Base-by-base conservation (phyloP, 2,113 vertebrate species). In the Alouatta palliata region DNA sequence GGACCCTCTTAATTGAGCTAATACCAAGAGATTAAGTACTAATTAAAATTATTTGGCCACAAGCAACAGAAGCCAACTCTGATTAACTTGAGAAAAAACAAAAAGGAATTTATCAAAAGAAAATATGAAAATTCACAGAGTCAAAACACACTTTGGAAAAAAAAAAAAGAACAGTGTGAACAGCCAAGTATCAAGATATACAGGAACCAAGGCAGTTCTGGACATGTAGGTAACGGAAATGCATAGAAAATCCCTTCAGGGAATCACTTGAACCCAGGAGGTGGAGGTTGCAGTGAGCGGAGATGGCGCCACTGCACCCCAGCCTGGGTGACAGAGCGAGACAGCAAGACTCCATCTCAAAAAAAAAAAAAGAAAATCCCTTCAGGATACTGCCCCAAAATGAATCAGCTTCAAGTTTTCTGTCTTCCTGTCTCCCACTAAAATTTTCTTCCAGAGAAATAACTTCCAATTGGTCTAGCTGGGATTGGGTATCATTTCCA, bases 51-150 rank as follows among this genome's bases (percentile, higher is more conserved):
- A 11, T 91, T 76, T 77, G 71, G 30, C 32, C 92, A 68, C 3
- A 81, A 94, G 45, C 58, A 82, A 81, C 23, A 61, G 64, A 82
- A 82, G 64, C 45, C 52, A 75, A 56, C 49, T 82, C 56, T 86
- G 54, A 47, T 30, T 79, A 80, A 94, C 14, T 56, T 80, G 49
- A 93, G 56, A 52, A 54, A 37, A 8, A n/a, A 43, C 49, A 58
- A 73, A 70, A 81, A 87, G 27, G 92, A 81, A 83, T 40, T 77
- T 73, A 73, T 88, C 61, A 23, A 86, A 94, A 87, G 40, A 96
- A 97, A 96, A 93, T 37, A 30, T 58, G 54, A 91, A 94, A 75
- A 90, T 89, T 84, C 61, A 80, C 61, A 90, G 76, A 87, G 45
- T 71, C 80, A 81, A 81, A 96, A 92, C 43, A 90, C 32, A 94